Percentiles rank a stretch among this genome's conserved stretches.
phyloP scores from a whole-genome alignment of 2,888 invertebrate species.

The Melieria omissa region DNA sequence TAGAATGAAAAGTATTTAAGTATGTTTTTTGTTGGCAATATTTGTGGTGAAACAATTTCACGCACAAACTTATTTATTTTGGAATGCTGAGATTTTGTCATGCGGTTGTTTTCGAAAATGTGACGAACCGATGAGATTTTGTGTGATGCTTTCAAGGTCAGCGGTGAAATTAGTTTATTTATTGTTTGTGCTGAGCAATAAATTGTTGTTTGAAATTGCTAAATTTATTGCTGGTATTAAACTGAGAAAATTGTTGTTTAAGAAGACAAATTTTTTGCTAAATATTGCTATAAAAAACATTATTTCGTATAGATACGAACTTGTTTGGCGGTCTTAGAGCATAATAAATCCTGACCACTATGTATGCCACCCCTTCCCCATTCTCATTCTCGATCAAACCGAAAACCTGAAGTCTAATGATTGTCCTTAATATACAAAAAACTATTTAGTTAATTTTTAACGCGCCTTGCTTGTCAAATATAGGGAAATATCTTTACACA shows the following conservation, averaged over 20 bases:
- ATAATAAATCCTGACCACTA: background rate
- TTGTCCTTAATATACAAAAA: no score
- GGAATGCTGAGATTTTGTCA: conserved; percentile 10
- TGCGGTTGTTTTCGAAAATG: conserved; percentile 27
- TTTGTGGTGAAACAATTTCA: no score
- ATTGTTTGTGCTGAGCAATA: background rate
- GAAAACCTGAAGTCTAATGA: background rate
- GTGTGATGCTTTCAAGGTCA: conserved; percentile 25
- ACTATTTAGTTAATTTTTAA: no score
- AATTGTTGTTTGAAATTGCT: background rate
- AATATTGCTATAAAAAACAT: no score
- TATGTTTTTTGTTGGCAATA: no score
- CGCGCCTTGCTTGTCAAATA: no score
- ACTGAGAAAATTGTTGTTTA: no score
- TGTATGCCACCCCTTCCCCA: background rate
- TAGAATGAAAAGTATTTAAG: no score
- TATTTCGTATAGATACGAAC: no score
- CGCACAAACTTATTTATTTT: background rate
- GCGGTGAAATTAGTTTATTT: conserved; percentile 6
- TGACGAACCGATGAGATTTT: conserved; percentile 24
- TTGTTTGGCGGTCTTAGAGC: no score
- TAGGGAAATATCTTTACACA: no score
- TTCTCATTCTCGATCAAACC: background rate
- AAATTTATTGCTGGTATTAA: background rate
- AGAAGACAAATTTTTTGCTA: no score